phyloP scores from a whole-genome alignment of 2,888 invertebrate genomes.

The Dynastes tityus region DNA sequence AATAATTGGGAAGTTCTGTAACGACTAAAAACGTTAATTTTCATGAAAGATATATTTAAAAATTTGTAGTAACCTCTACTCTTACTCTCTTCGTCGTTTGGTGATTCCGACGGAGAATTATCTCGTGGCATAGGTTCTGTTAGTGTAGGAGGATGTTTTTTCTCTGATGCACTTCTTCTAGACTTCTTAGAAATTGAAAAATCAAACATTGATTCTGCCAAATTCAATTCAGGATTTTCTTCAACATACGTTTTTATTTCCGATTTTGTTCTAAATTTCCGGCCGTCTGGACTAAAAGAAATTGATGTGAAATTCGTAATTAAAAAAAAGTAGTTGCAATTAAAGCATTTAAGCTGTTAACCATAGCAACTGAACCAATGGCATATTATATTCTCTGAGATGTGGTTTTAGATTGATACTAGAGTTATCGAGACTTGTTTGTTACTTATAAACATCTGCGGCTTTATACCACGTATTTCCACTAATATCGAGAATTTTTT shows the following conservation, averaged over 20 bases:
- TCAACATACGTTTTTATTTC: conserved; percentile 74
- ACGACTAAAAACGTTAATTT: conserved; percentile 56
- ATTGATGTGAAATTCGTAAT: neutral
- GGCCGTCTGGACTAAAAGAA: conserved; percentile 73
- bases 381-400: no score
- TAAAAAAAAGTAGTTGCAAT: no score
- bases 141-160: conserved; percentile 49
- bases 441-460: no score
- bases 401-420: no score
- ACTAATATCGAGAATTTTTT: no score
- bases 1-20: conserved; percentile 59
- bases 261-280: conserved; percentile 75
- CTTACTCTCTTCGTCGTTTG: conserved; percentile 48
- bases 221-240: conserved; percentile 67
- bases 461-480: no score
- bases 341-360: no score
- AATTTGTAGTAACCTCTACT: neutral
- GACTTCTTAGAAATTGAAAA: conserved; percentile 74
- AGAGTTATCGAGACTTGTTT: no score
- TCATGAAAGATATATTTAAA: conserved; percentile 1
- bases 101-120: conserved; percentile 30
- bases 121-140: conserved; percentile 19
- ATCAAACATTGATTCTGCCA: conserved; percentile 74
- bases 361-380: no score
- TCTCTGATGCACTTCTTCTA: conserved; percentile 52